Evolutionary conservation across 2,797 vertebrate genomes (phyloP), one percentile per base, ranked within the genome.

Genomic region (Xenopus petersii): DNA sequence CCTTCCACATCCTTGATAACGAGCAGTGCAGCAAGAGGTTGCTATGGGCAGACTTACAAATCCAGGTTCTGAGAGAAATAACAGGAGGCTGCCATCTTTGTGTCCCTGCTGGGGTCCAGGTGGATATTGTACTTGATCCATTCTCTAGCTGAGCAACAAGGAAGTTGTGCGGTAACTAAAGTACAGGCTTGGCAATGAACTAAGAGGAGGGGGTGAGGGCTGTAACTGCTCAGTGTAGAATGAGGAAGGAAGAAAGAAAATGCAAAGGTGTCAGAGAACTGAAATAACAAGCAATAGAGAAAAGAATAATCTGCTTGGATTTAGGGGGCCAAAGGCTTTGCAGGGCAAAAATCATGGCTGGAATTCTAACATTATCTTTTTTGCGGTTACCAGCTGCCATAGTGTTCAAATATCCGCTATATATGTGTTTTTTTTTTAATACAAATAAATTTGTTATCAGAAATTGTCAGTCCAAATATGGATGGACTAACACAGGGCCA

Each of bases 41-140:
- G 49, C 49, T 51, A 1, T 51, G 15, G 15, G 49, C 10, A 58
- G 16, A 78, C 76, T 79, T 70, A 79, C 76, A 70, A 51, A 74
- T 65, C 76, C 76, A 65, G 66, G 66, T 30, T 63, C 56, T 33
- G n/a, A n/a, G 33, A 13, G 66, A 70, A 74, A 73, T 8, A 79
- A 64, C 5, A 47, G 11, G 46, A 21, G 64, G 61, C 9, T 55
- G 30, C 54, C 17, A 64, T 71, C 54, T 12, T 54, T 59, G 8
- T 12, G 10, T 13, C 21, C 3, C 60, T 59, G 10, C 36, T 64
- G 60, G 48, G 76, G 68, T 58, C 17, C 11, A 48, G 26, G 62
- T 13, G 26, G 15, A 54, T 2, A 47, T 12, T 63, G 55, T 64
- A 59, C 54, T 24, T 74, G 71, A 30, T 79, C 76, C 76, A 79